A percentile compares a stretch with the other conserved stretches of the same genome.
Conservation (phyloP, 2,113 vertebrate genomes). For the Oreotragus oreotragus region DNA sequence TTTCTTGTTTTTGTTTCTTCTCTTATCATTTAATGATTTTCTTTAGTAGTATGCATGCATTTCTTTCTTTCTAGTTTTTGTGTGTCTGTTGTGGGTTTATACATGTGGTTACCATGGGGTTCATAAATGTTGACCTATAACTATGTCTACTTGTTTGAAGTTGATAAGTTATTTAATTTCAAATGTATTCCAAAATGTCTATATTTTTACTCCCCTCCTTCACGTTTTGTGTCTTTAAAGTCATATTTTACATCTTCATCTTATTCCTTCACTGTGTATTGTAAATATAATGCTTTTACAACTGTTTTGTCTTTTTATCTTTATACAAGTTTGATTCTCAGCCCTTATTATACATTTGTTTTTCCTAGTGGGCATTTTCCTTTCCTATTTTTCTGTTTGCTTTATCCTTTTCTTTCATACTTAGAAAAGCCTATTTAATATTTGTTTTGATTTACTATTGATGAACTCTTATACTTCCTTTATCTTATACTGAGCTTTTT, state of each 20-base stretch:
- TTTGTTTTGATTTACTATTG: neutral
- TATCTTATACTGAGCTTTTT: neutral
- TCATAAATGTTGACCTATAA: neutral
- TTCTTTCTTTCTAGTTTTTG: neutral
- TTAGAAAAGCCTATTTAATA: neutral
- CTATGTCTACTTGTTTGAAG: neutral
- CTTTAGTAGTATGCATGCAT: neutral
- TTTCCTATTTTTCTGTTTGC: neutral
- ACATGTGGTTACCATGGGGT: neutral
- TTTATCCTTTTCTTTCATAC: neutral
- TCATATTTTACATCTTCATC: neutral
- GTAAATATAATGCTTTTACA: neutral
- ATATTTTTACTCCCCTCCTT: neutral
- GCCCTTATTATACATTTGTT: neutral
- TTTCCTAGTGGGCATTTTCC: neutral
- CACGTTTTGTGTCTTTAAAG: neutral
- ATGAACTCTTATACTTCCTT: neutral
- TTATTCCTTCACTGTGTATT: neutral
- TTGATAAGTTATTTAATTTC: neutral
- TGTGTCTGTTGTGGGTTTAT: neutral
- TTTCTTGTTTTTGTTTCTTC: neutral
- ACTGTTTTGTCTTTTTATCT: neutral
- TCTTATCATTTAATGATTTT: neutral
- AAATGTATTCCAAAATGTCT: neutral
- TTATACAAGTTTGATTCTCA: neutral